Base-by-base conservation (phyloP, 2,113 vertebrate genomes). In the Oxyura jamaicensis region DNA sequence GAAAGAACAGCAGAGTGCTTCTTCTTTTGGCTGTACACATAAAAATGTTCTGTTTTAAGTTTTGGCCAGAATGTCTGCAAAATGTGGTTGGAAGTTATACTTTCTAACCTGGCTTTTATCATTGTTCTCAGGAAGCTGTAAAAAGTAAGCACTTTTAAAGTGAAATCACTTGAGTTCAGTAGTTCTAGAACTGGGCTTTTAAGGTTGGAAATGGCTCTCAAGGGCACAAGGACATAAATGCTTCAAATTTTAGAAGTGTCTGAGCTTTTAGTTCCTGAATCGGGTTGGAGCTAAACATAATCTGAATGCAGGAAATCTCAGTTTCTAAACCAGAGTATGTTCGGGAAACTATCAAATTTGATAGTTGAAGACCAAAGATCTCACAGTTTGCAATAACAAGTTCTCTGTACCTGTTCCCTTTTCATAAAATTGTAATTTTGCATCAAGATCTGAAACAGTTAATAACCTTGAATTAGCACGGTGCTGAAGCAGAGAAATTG, bases 21-120 rank as follows among this genome's bases (percentile, higher is more conserved):
- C 81, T 92, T 48, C 81, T 63, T 75, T 87, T 65, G 82, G 74
- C 78, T 76, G 67, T 1, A 4, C 53, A 66, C 35, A 73, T 36
- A 63, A 62, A 87, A 95, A 85, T 11, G n/a, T 31, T 67, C 66
- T 28, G 76, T n/a, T 86, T 6, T n/a, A 83, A 89, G 78, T 39
- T 74, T 88, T 74, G 72, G 83, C 66, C 77, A 66, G 66, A 22
- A 41, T 69, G 83, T 86, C 33, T 68, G 39, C 75, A 83, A 83
- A 95, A 77, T 63, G 83, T 52, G 79, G 85, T 81, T 88, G 59
- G 39, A 94, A 88, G 72, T 74, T 93, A 26, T n/a, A 83, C 65
- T 86, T 90, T 90, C 82, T 90, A 91, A 86, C 75, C 68, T 90
- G 90, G 85, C 68, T 94, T 95, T 90, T 88, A 90, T 94, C 82